These are phyloP conservation scores for Emydocephalus ijimae DNA, from an alignment of 2,113 vertebrate genomes.

Conservation along the genomic window DNA sequence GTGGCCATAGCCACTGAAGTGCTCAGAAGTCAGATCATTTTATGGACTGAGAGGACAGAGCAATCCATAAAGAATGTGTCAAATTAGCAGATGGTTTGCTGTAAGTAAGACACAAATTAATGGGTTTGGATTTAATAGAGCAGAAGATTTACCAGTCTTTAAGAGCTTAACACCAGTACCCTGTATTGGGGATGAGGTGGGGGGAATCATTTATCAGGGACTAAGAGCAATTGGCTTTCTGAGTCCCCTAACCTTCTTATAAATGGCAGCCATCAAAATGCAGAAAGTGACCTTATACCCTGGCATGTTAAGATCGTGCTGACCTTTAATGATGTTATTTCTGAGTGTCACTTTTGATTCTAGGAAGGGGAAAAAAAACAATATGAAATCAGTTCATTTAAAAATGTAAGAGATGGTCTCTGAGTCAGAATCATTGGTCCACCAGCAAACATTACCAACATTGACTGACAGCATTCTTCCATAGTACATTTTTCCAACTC, in stretches of 20 bases:
- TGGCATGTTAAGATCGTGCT: neutral
- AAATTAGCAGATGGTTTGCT: constrained; percentile 64
- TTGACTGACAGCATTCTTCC: neutral
- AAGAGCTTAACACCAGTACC: constrained; percentile 60
- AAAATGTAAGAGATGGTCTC: neutral
- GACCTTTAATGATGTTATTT: neutral
- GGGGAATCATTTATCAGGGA: constrained; percentile 59
- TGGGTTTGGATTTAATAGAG: constrained; percentile 70
- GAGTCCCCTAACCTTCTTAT: constrained; percentile 24
- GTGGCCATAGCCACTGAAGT: constrained; percentile 28
- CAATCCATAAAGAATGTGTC: constrained; percentile 60
- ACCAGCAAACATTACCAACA: neutral
- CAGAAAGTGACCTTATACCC: neutral
- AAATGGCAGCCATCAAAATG: constrained; percentile 32
- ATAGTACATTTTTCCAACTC: neutral
- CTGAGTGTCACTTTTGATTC: neutral
- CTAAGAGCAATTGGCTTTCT: constrained; percentile 30
- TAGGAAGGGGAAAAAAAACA: neutral
- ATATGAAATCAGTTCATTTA: neutral
- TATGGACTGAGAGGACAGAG: constrained; percentile 55
- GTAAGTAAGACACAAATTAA: constrained; percentile 71
- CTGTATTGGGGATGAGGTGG: constrained; percentile 17
- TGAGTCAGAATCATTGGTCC: neutral
- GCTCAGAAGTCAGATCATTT: constrained; percentile 54
- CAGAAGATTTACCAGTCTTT: constrained; percentile 71